phyloP scores from a whole-genome alignment of 2,797 vertebrate species.

The Calcarius lapponicus region DNA sequence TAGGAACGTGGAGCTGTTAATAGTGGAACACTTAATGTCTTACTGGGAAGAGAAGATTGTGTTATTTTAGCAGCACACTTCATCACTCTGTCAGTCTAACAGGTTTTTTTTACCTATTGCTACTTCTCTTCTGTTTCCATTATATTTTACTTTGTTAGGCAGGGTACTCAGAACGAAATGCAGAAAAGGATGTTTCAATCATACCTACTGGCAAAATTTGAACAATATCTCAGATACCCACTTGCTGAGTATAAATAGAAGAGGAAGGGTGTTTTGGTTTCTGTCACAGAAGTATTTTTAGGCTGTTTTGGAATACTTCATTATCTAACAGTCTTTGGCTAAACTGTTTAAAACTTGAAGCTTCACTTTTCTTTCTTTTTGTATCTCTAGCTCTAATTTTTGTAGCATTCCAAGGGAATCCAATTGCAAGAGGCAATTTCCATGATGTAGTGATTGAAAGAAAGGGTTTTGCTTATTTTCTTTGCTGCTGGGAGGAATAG shows the following conservation, averaged over 20 bases:
- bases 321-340: slow-evolving; percentile 34
- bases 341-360: not conserved
- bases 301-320: slow-evolving; percentile 10
- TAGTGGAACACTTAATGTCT: not conserved
- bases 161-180: not conserved
- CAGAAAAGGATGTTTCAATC: slow-evolving; percentile 19
- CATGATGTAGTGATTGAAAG: not conserved
- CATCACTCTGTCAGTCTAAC: not conserved
- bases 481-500: not conserved
- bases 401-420: not conserved
- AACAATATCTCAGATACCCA: slow-evolving; percentile 49
- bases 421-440: not conserved
- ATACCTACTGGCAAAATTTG: slow-evolving; percentile 19
- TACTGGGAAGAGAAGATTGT: not conserved
- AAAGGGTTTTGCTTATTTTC: not conserved
- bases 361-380: slow-evolving; percentile 5
- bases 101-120: not conserved
- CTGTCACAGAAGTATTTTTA: slow-evolving; percentile 41
- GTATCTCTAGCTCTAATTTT: not conserved
- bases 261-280: slow-evolving; percentile 38
- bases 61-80: not conserved
- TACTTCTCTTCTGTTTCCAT: slow-evolving; percentile 12
- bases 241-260: slow-evolving; percentile 53
- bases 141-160: not conserved
- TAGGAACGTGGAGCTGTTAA: not conserved